phyloP scores from a whole-genome alignment of 2,797 vertebrate species.

The Uromys caudimaculatus region DNA sequence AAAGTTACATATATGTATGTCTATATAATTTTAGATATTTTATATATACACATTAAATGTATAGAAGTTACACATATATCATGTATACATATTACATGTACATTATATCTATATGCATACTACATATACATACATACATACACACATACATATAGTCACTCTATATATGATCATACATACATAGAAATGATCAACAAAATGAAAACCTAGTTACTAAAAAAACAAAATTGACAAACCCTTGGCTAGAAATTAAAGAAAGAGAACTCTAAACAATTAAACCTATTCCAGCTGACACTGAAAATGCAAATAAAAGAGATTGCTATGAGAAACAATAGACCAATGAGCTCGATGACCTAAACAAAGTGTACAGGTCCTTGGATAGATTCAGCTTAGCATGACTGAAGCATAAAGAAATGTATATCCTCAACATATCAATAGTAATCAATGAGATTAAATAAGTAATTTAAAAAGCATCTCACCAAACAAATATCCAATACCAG shows the following conservation, averaged over 20 bases:
- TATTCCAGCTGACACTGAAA: neutral
- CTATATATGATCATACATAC: neutral
- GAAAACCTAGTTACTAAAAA: neutral
- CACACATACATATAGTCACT: too few species aligned
- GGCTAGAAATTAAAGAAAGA: neutral
- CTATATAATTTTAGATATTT: neutral
- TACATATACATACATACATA: neutral
- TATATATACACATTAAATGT: too few species aligned
- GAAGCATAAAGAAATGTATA: neutral
- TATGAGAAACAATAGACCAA: neutral
- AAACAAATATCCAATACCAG: neutral
- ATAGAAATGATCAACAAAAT: too few species aligned
- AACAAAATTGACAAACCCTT: neutral
- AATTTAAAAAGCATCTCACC: neutral
- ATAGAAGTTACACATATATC: neutral
- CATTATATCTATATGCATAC: neutral
- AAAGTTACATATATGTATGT: neutral
- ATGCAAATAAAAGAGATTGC: neutral
- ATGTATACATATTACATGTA: neutral
- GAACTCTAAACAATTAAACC: neutral
- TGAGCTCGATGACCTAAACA: neutral
- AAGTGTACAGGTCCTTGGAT: neutral
- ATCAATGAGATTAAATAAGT: neutral
- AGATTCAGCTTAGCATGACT: neutral
- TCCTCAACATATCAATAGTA: neutral